These are phyloP conservation scores for Cavia porcellus DNA, from an alignment of 2,113 vertebrate species.

Conservation along the genomic window DNA sequence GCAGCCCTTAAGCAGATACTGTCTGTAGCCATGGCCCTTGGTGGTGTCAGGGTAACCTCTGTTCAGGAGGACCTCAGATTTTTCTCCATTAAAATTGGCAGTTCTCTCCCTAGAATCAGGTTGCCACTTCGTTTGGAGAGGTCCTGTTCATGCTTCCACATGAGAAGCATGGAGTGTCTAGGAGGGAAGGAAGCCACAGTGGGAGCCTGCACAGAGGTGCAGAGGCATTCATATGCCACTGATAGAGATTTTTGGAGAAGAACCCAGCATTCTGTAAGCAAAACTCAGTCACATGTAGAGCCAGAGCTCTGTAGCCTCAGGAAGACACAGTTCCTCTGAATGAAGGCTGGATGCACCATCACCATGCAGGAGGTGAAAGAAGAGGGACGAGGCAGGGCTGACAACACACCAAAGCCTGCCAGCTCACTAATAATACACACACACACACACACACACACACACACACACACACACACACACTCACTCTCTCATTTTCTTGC, in stretches of 20 bases:
- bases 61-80: neutral
- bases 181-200: neutral
- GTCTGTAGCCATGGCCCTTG: no score
- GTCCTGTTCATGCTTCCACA: neutral
- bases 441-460: neutral
- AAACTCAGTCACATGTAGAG: neutral
- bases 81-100: no score
- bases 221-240: no score
- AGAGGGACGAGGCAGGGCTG: rapidly evolving
- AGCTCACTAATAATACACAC: neutral
- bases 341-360: rapidly evolving
- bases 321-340: neutral
- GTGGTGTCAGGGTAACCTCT: no score
- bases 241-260: neutral
- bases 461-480: no score
- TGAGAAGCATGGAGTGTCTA: no score
- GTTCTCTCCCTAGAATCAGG: neutral
- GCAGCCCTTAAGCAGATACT: neutral
- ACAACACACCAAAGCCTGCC: neutral
- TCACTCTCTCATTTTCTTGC: neutral
- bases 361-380: neutral
- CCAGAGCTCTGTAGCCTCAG: no score
- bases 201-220: neutral
- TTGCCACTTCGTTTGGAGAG: neutral
- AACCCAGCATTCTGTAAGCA: neutral